Conservation (phyloP, 2,113 vertebrate genomes). For the Xiphophorus couchianus region DNA sequence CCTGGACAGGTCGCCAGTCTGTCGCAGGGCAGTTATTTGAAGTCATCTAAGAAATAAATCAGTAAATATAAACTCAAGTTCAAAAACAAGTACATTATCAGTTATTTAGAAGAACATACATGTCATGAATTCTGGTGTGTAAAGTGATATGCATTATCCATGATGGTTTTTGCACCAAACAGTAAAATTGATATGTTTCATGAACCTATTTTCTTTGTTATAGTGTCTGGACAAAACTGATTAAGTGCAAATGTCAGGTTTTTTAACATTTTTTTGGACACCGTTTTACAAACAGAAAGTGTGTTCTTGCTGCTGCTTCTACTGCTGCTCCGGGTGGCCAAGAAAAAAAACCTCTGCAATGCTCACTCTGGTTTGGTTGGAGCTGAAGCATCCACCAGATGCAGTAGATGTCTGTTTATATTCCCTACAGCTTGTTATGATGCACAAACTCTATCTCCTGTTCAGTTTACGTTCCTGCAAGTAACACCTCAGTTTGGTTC, state of each 20-base stretch:
- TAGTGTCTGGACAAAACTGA: neutral
- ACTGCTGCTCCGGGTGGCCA: slow-evolving; percentile 17
- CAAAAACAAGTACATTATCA: neutral
- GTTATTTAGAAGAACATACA: neutral
- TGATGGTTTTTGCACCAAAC: neutral
- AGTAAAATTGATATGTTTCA: neutral
- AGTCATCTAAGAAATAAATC: slow-evolving; percentile 38
- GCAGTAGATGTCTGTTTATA: slow-evolving; percentile 64
- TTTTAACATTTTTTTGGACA: slow-evolving; percentile 7
- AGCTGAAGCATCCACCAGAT: slow-evolving; percentile 47
- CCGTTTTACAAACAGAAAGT: slow-evolving; percentile 22
- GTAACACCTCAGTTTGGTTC: slow-evolving; percentile 49
- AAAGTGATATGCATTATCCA: neutral
- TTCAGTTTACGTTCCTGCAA: slow-evolving; percentile 68
- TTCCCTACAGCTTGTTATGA: slow-evolving; percentile 66
- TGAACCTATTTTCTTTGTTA: neutral
- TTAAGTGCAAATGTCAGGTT: neutral
- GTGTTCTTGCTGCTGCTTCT: slow-evolving; percentile 1
- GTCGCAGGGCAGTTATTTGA: no score
- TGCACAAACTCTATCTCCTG: slow-evolving; percentile 51
- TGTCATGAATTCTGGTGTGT: neutral
- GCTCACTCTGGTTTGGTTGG: slow-evolving; percentile 23
- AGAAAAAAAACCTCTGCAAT: neutral
- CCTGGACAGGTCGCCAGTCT: no score
- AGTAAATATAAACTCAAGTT: neutral